Conservation (phyloP, 1,140 invertebrate genomes). For the Neodiprion lecontei region DNA sequence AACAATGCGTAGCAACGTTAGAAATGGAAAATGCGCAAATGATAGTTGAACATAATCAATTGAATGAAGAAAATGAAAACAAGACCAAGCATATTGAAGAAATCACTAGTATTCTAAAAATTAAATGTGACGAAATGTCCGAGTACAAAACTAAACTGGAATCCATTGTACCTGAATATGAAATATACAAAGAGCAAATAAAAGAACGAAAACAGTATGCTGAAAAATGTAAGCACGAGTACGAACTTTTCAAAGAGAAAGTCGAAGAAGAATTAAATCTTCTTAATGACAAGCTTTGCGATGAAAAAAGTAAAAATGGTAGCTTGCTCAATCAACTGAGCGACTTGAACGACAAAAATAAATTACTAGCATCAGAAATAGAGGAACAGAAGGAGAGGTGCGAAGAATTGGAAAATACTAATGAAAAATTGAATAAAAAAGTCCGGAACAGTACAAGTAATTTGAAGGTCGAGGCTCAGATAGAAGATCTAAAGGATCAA, state of each 20-base stretch:
- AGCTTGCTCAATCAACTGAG: slow-evolving; percentile 40
- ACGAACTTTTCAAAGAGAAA: slow-evolving; percentile 36
- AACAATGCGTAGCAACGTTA: slow-evolving; percentile 31
- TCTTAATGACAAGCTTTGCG: slow-evolving; percentile 39
- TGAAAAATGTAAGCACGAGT: slow-evolving; percentile 46
- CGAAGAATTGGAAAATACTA: slow-evolving; percentile 27
- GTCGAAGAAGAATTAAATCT: slow-evolving; percentile 28
- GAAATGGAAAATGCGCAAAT: slow-evolving; percentile 35
- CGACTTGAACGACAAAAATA: slow-evolving; percentile 42
- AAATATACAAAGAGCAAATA: slow-evolving; percentile 42
- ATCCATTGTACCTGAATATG: slow-evolving; percentile 43
- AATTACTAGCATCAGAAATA: slow-evolving; percentile 28
- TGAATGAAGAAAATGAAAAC: slow-evolving; percentile 33
- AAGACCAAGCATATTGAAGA: slow-evolving; percentile 40
- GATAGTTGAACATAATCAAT: slow-evolving; percentile 31
- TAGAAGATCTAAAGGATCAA: slow-evolving; percentile 44
- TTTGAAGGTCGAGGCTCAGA: slow-evolving; percentile 33
- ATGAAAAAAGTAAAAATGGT: slow-evolving; percentile 33
- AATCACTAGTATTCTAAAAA: slow-evolving; percentile 43
- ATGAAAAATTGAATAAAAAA: slow-evolving; percentile 37
- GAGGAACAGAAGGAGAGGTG: slow-evolving; percentile 30
- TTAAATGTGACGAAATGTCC: slow-evolving; percentile 48
- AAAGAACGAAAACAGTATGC: slow-evolving; percentile 32
- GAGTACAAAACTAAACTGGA: slow-evolving; percentile 53
- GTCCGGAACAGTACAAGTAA: slow-evolving; percentile 47